Percentiles rank a stretch among this genome's conserved stretches.
phyloP scores from a whole-genome alignment of 1,140 invertebrate genomes.

The Lucilia cuprina region DNA sequence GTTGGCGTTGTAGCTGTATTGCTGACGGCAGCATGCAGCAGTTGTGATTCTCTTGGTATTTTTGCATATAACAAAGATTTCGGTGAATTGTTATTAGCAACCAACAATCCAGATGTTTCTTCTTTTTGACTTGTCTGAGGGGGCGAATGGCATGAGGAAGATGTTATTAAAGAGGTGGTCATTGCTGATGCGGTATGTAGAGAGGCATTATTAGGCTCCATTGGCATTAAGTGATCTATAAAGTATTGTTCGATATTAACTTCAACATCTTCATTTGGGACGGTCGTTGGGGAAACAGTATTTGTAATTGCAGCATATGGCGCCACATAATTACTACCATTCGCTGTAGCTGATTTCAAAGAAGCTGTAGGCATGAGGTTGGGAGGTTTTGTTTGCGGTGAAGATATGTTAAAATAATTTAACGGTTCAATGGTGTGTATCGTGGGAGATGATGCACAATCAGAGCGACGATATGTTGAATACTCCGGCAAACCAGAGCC shows the following conservation, averaged over 20 bases:
- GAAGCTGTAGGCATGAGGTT: neutral
- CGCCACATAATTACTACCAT: conserved; percentile 11
- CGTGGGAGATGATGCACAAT: conserved; percentile 36
- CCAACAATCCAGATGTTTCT: conserved; percentile 1
- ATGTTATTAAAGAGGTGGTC: neutral
- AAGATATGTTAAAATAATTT: conserved; percentile 27
- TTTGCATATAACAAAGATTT: conserved; percentile 19
- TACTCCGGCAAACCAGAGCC: neutral
- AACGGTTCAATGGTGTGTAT: conserved; percentile 36
- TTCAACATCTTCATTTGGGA: conserved; percentile 52
- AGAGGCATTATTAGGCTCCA: conserved; percentile 39
- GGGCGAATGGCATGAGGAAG: neutral
- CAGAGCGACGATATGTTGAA: conserved; percentile 25
- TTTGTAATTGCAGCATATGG: conserved; percentile 35
- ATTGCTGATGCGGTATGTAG: conserved; percentile 6
- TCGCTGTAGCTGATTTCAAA: neutral
- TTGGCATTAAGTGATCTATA: conserved; percentile 61
- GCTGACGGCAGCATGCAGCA: neutral
- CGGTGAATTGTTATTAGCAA: neutral
- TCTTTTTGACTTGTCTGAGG: too few relatives aligned
- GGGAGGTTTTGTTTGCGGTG: neutral
- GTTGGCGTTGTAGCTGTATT: neutral
- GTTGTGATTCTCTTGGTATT: neutral
- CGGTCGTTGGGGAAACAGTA: neutral
- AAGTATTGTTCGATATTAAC: conserved; percentile 62